phyloP scores from a whole-genome alignment of 1,140 invertebrate genomes.

The Formica exsecta region DNA sequence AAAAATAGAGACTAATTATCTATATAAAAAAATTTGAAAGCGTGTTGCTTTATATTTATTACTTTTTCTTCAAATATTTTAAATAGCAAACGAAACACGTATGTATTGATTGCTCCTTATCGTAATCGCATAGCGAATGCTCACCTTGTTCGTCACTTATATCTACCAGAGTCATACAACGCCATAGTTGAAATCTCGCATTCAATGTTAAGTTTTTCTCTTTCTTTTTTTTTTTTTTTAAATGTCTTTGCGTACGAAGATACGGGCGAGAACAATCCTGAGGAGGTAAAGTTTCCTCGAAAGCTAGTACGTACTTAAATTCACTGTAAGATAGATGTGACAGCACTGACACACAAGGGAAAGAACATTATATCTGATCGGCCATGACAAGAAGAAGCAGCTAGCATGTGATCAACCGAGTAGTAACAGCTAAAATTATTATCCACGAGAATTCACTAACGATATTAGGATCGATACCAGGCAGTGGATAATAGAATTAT shows the following conservation, averaged over 20 bases:
- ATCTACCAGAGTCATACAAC: neutral
- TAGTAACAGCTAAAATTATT: constrained; percentile 24
- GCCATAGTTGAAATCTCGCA: neutral
- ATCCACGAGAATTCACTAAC: neutral
- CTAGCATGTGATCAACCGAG: constrained; percentile 44
- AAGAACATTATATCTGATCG: constrained; percentile 64
- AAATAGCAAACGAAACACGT: neutral
- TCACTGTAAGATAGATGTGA: neutral
- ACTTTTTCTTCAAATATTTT: neutral
- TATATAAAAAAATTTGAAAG: neutral
- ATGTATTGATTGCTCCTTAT: neutral
- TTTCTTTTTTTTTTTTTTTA: neutral
- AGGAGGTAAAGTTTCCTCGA: constrained; percentile 20
- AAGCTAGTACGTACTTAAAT: constrained; percentile 47
- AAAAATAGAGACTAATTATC: neutral
- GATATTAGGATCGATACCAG: neutral
- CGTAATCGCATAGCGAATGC: neutral
- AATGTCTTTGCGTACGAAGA: neutral
- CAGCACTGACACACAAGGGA: constrained; percentile 19
- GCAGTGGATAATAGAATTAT: neutral
- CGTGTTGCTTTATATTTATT: neutral
- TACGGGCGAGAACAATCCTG: neutral
- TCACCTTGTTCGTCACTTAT: neutral
- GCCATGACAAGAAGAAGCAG: constrained; percentile 79
- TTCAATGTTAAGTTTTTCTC: neutral